Evolutionary conservation across 2,888 invertebrate genomes (phyloP), one percentile per base, ranked within the genome.

Genomic region (Myopa tessellatipennis): DNA sequence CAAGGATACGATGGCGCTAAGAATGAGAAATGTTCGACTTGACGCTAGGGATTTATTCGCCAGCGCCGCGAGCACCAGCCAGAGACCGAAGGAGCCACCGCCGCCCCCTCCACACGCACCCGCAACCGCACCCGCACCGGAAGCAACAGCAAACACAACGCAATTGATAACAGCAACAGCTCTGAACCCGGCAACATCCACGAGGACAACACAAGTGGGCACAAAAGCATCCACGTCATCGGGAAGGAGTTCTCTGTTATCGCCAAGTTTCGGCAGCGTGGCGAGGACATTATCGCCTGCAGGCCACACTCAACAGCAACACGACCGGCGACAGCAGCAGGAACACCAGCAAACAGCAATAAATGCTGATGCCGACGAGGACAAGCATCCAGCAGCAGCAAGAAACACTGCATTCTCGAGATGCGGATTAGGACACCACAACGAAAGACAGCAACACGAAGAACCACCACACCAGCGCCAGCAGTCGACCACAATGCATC

Each of bases 1-100:
- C 89, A 90, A 94, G 86, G 96, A 96, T 88, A 96, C 96, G 40
- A 96, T 96, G 94, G 94, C 96, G 38, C 90, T 96, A 83, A 92
- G 95, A 82, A 91, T 93, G 75, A 92, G 92, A 87, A 90, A 90
- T 81, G 90, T 90, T 84, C 92, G 92, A 86, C 90, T 91, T 61
- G 92, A 93, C 86, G 91, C 92, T 36, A 91, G 92, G 86, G 92
- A 92, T 88, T 91, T 92, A 80, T 94, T 94, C 87, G 88, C 91
- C 36, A 90, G 84, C 50, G 81, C 74, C 40, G 61, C 65, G 18
- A 60, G 18, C n/a, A 40, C 40, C 55, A 82, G 84, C 82, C 26
- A 38, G 7, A 84, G 91, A 79, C 91, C 91, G 26, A 89, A 86
- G 77, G 90, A 90, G 78, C 89, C 88, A 45, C 88, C 88, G n/a